phyloP scores from a whole-genome alignment of 2,113 vertebrate genomes.

The Chloropsis cyanopogon region DNA sequence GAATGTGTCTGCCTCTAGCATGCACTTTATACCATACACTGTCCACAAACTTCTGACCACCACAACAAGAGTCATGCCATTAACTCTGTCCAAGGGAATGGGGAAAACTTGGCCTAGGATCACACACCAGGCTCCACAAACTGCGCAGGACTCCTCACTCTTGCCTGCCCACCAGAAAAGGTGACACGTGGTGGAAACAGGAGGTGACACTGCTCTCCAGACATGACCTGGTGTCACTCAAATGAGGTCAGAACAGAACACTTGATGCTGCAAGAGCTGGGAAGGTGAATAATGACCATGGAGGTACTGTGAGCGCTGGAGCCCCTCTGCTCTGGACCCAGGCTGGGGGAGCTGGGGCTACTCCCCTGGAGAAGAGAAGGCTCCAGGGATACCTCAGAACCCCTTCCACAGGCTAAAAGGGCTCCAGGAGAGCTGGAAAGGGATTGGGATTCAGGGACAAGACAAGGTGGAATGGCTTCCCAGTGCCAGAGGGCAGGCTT shows the following conservation, averaged over 20 bases:
- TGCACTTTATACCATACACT: neutral
- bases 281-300: rapidly evolving
- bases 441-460: neutral
- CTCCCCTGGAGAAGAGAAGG: neutral
- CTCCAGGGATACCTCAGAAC: neutral
- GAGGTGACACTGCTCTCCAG: neutral
- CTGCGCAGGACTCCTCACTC: neutral
- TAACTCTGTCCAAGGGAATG: rapidly evolving
- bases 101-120: neutral
- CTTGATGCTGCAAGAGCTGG: neutral
- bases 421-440: neutral
- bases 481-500: neutral
- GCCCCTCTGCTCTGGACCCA: neutral
- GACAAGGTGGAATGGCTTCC: neutral
- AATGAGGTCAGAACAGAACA: neutral
- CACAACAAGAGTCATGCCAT: neutral
- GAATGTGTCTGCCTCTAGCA: neutral
- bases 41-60: neutral
- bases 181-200: rapidly evolving
- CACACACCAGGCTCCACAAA: neutral
- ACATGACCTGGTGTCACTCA: neutral
- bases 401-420: neutral
- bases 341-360: neutral
- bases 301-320: neutral
- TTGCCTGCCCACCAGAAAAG: neutral